Base-by-base conservation (phyloP, 2,113 vertebrate species). In the Nycticorax nycticorax region DNA sequence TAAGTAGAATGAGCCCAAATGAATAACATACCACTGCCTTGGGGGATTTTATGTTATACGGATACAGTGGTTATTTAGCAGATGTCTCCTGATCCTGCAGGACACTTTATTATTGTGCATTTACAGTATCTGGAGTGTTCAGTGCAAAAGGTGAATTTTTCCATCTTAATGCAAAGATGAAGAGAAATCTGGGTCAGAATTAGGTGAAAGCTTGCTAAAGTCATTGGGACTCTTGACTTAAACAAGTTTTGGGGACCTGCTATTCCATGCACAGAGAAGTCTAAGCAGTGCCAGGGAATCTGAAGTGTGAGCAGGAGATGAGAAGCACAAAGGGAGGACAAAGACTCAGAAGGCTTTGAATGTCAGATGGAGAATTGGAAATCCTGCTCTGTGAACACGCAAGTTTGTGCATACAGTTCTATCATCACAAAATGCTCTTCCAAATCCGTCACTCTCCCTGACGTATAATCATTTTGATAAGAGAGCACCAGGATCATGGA, bases 391-490 rank as follows among this genome's bases (percentile, higher is more conserved):
- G 64, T 74, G 41, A 89, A 68, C 5, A 0, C 62, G 39, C 37
- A 77, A 41, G 77, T 74, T 80, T 66, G 59, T 89, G 89, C 94
- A 89, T 89, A 27, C 43, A 47, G 32, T 56, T 93, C 64, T 47
- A 19, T 32, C 30, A 12, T 52, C 76, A n/a, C 64, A 75, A 89
- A 92, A 87, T 63, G 26, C 24, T 81, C 74, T 87, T 90, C 74
- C 76, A 91, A 56, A 80, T 93, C 83, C 74, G 55, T 88, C 76
- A 75, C 64, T 67, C 64, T 94, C 48, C 93, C 96, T 96, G 90
- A 91, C 73, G 80, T 93, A 35, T 87, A 91, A 89, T 87, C 0
- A 3, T 92, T 92, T 87, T 91, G 86, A 84, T 85, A 92, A 92
- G 91, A 89, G 83, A 77, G 20, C 62, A 72, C 68, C 69, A 63